phyloP scores from a whole-genome alignment of 2,797 vertebrate genomes.

The Nyctibius grandis region DNA sequence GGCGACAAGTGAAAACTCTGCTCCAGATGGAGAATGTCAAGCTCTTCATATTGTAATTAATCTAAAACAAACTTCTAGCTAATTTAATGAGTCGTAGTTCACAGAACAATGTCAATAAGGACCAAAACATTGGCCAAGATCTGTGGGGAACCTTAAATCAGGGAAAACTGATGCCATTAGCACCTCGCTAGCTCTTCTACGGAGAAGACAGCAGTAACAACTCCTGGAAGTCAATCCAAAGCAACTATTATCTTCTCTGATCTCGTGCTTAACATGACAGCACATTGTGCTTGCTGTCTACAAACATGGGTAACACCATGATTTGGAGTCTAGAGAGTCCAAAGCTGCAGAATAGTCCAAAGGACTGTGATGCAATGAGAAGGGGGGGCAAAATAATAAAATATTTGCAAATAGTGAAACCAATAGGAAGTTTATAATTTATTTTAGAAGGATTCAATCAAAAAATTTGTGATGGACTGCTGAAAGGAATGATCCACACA shows the following conservation, averaged over 20 bases:
- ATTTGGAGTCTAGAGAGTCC: no score
- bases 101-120: background rate
- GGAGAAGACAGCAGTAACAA: background rate
- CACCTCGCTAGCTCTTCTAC: background rate
- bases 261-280: background rate
- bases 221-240: background rate
- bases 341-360: no score
- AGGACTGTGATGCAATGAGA: background rate
- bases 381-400: no score
- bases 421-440: background rate
- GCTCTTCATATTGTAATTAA: background rate
- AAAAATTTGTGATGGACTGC: background rate
- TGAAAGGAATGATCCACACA: background rate
- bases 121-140: background rate
- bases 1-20: background rate
- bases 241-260: background rate
- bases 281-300: background rate
- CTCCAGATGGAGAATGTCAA: slow-evolving; percentile 15
- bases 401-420: background rate
- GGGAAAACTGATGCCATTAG: background rate
- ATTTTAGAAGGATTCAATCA: background rate
- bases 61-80: background rate
- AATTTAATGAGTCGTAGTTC: background rate
- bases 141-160: background rate
- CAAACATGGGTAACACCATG: no score